Base-by-base conservation (phyloP, 2,113 vertebrate genomes). In the Trematocara macrostoma region DNA sequence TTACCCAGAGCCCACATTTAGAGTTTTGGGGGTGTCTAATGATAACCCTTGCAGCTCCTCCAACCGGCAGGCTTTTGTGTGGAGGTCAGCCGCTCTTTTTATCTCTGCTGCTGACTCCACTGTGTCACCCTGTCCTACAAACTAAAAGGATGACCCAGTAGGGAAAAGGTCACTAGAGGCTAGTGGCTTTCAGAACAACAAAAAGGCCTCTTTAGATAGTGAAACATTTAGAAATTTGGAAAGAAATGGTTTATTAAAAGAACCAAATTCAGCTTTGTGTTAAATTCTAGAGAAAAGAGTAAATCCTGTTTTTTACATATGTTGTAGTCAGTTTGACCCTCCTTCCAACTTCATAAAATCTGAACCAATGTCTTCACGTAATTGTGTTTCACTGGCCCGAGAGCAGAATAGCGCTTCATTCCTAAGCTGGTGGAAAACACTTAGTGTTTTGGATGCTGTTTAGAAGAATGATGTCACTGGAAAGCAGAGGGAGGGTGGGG, bases 81-180 rank as follows among this genome's bases (percentile, higher is more conserved):
- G 71, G 93, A 88, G 89, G 90, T 94, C 92, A 93, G 84, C 85
- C 92, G 51, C 88, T 89, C 93, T 94, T 93, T 95, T 95, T 89
- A 95, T 93, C 87, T 91, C 78, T 79, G 78, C 90, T 91, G 88
- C 88, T 90, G 89, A 88, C 89, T 83, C 82, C 64, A 87, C 89
- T 20, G 23, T 87, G 90, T 90, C 87, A 86, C 87, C 87, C 86
- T 76, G 81, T 55, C 76, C 45, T 2, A 83, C 83, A 53, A 47
- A 80, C 90, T 89, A 56, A 92, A 92, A 92, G 89, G 82, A 81
- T 90, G 91, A 93, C 93, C 93, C 80, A 88, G 81, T 89, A 79
- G 88, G 87, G 69, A 85, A 94, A 92, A 94, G 93, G 90, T 93
- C 93, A 90, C 82, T 34, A 53, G 69, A 80, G 78, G 90, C 84